A percentile compares a stretch with the other conserved stretches of the same genome.
Evolutionary conservation across 2,888 invertebrate genomes (phyloP).

Genomic region (Cremastinae sp.): DNA sequence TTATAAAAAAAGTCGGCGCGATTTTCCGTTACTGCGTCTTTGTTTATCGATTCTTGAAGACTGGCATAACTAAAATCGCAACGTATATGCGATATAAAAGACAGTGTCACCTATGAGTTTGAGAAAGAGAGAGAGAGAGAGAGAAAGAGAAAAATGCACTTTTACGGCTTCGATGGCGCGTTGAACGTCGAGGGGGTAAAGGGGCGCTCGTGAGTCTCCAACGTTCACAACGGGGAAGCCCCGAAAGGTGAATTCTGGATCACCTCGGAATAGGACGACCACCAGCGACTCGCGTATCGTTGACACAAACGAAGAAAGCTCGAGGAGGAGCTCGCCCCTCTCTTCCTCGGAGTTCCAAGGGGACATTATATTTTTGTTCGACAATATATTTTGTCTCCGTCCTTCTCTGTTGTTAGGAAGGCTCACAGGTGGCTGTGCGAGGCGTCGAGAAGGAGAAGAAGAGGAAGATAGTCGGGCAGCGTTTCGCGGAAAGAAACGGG

Average conservation of each 20-base stretch:
- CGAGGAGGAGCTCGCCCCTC: constrained; percentile 12
- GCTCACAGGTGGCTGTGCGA: constrained; percentile 54
- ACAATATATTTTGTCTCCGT: constrained; percentile 38
- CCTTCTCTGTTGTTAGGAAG: constrained; percentile 26
- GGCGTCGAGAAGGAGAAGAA: constrained; percentile 51
- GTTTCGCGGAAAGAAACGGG: constrained; percentile 66
- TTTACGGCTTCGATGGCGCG: constrained; percentile 50
- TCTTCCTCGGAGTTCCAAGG: constrained; percentile 36
- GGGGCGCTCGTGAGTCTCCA: constrained; percentile 21
- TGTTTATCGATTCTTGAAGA: constrained; percentile 37
- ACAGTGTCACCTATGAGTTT: not conserved
- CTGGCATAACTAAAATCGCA: constrained; percentile 19
- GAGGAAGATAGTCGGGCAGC: constrained; percentile 64
- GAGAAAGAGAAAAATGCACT: constrained; percentile 31
- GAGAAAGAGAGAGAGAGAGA: not conserved
- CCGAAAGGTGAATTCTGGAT: constrained; percentile 37
- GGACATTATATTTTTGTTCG: constrained; percentile 37
- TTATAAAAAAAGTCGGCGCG: not conserved
- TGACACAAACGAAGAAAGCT: constrained; percentile 43
- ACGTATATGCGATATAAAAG: constrained; percentile 8
- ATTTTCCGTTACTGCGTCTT: not conserved
- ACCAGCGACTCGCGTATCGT: constrained; percentile 16
- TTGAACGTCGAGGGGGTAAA: constrained; percentile 27
- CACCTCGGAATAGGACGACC: constrained; percentile 33
- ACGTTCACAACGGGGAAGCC: constrained; percentile 52